Conservation (phyloP, 2,888 invertebrate species). For the Orchesellides sinensis region DNA sequence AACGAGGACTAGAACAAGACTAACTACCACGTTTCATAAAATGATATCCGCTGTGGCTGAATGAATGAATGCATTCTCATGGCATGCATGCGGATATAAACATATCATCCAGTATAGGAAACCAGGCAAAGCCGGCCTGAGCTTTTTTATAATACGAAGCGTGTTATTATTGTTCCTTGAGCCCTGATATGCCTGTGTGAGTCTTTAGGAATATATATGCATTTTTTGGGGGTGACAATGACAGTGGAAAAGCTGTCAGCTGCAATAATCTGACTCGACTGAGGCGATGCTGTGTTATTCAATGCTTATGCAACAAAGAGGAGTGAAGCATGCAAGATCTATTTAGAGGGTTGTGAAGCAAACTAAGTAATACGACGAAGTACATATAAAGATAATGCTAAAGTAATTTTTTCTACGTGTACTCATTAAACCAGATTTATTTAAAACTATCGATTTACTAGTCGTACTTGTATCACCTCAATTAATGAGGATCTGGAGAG, state of each 20-base stretch:
- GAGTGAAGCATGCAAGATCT: not conserved
- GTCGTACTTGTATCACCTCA: no score
- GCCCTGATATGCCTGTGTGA: not conserved
- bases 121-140: not conserved
- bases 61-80: not conserved
- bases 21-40: slow-evolving; percentile 6
- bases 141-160: no score
- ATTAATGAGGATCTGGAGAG: no score
- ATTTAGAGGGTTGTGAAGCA: not conserved
- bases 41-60: not conserved
- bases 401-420: no score
- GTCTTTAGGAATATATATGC: not conserved
- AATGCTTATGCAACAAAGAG: not conserved
- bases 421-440: no score
- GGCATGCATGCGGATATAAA: slow-evolving; percentile 36
- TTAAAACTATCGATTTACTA: no score
- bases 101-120: not conserved
- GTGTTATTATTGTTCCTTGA: not conserved
- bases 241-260: slow-evolving; percentile 67
- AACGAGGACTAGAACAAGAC: slow-evolving; percentile 56
- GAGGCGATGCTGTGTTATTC: slow-evolving; percentile 12
- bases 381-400: no score
- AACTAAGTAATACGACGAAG: not conserved
- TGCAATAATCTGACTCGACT: slow-evolving; percentile 59
- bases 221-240: slow-evolving; percentile 65